phyloP scores from a whole-genome alignment of 1,140 invertebrate genomes.

The Zaprionus capensis region DNA sequence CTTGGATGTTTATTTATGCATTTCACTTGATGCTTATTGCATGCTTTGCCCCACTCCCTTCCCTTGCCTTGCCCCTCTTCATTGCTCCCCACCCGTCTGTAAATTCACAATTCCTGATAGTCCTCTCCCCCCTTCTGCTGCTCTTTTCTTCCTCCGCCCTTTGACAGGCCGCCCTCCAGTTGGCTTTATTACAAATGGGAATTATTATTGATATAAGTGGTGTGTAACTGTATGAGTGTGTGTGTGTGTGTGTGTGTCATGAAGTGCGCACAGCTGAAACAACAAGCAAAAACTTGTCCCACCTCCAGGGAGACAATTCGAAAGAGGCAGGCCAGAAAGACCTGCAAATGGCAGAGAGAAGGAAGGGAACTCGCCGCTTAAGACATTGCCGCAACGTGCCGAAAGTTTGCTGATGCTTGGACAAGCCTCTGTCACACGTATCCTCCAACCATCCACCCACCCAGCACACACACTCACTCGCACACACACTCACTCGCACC shows the following conservation, averaged over 20 bases:
- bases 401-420: conserved; percentile 60
- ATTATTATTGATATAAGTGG: conserved; percentile 62
- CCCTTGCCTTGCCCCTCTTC: background rate
- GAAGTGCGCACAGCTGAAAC: conserved; percentile 34
- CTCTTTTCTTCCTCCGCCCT: background rate
- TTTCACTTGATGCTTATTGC: conserved; percentile 61
- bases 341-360: background rate
- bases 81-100: background rate
- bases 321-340: background rate
- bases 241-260: conserved; percentile 21
- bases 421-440: conserved; percentile 45
- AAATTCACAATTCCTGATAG: background rate
- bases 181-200: conserved; percentile 52
- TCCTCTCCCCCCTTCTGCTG: background rate
- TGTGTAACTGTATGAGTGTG: conserved; percentile 15
- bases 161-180: conserved; percentile 25
- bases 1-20: conserved; percentile 70
- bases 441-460: conserved; percentile 13
- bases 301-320: conserved; percentile 28
- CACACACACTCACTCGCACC: conserved; percentile 24
- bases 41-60: background rate
- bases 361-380: conserved; percentile 44
- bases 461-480: conserved; percentile 9
- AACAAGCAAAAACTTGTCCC: conserved; percentile 49
- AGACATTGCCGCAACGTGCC: conserved; percentile 74